Base-by-base conservation (phyloP, 2,888 invertebrate species). In the Cylloceria caligata region DNA sequence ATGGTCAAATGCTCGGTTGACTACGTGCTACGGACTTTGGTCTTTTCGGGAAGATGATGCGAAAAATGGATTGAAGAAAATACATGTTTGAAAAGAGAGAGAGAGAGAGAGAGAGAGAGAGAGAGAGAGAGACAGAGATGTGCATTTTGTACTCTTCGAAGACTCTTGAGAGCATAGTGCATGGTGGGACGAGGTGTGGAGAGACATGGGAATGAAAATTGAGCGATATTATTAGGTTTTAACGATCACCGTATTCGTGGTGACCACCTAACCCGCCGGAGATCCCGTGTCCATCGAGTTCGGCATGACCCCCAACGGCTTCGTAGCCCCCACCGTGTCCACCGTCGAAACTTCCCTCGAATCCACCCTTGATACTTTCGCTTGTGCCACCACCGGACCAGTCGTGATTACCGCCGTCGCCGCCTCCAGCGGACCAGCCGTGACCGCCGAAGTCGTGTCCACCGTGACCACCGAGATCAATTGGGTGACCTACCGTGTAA, bases 401-500 rank as follows among this genome's bases (percentile, higher is more conserved):
- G 62, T 87, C 86, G 71, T 87, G 83, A 27, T 83, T 85, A 16
- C 86, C 86, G 11, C 87, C 75, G n/a, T 75, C 78, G 13, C 87
- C 90, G 3, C 82, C 85, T 0, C 84, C 86, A 24, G 90, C 91
- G 27, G 80, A 5, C 87, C 87, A 78, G 11, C 73, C 76, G n/a
- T 86, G 85, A 9, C 87, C 88, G 0, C 85, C 83, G 5, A 52
- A 62, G 42, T 78, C 78, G 13, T 88, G 86, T 21, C 87, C 90
- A 27, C 90, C 91, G 27, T 92, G 89, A 86, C 94, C 93, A 24
- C 94, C 94, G 42, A 88, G 49, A 16, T 89, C 88, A 19, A 90
- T 88, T 0, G 91, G 95, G 1, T 95, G 95, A 75, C 95, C 95
- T 0, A 95, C 95, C 49, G 95, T 95, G 89, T 95, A 96, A 3